Percentiles rank a stretch among this genome's conserved stretches.
These are phyloP conservation scores for Bergia puertoricense DNA, from an alignment of 92 coral and sea anemone species.

Conservation along the genomic window DNA sequence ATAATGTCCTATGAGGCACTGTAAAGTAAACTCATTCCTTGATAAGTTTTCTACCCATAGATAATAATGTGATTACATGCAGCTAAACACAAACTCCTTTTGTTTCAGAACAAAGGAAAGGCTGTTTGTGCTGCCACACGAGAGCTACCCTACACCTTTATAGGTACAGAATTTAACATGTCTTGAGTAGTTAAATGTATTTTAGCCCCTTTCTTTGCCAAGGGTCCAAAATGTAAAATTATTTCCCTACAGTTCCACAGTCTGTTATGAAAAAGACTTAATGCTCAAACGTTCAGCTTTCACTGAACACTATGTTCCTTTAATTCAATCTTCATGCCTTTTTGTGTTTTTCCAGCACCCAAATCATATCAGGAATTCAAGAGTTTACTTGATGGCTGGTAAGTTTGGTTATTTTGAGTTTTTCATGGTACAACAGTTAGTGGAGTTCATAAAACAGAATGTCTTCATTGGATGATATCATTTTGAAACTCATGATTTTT, in stretches of 20 bases:
- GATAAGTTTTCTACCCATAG: too few relatives aligned
- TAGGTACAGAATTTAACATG: not conserved
- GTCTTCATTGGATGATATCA: too few relatives aligned
- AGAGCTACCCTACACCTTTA: conserved; percentile 1
- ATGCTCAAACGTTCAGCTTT: too few relatives aligned
- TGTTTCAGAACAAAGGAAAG: not conserved
- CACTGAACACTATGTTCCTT: too few relatives aligned
- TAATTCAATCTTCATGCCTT: not conserved
- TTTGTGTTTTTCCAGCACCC: conserved; percentile 73
- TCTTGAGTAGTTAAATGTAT: not conserved
- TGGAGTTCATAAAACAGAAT: not conserved
- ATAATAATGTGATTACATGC: too few relatives aligned
- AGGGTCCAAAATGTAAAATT: too few relatives aligned
- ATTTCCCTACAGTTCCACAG: too few relatives aligned
- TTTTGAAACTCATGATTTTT: too few relatives aligned
- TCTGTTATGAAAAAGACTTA: too few relatives aligned
- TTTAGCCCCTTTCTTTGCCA: not conserved
- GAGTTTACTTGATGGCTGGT: conserved; percentile 79
- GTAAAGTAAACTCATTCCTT: too few relatives aligned
- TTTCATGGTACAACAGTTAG: too few relatives aligned
- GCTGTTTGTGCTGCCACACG: not conserved
- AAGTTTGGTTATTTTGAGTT: conserved; percentile 26
- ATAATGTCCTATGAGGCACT: too few relatives aligned
- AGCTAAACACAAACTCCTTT: not conserved
- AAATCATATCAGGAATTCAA: conserved; percentile 78